phyloP scores from a whole-genome alignment of 2,888 invertebrate genomes.

The Gastrophysa polygoni region DNA sequence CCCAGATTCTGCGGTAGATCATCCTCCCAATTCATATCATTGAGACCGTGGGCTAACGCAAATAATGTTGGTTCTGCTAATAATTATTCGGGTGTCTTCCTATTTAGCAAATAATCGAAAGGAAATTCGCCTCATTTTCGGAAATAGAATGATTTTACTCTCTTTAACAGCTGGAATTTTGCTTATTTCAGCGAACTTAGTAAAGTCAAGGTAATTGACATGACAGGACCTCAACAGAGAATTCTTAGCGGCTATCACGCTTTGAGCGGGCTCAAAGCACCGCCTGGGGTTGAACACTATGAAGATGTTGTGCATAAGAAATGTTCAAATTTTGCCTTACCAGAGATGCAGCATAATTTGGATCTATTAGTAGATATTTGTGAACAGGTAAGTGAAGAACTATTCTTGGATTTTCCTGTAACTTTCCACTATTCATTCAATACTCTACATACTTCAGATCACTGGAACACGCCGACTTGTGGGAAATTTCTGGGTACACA shows the following conservation, averaged over 20 bases:
- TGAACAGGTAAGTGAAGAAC: slow-evolving; percentile 70
- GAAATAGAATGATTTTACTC: background rate
- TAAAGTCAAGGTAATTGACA: slow-evolving; percentile 97
- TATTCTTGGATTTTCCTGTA: background rate
- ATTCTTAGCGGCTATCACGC: slow-evolving; percentile 94
- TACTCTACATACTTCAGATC: too few species aligned
- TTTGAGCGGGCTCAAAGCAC: slow-evolving; percentile 69
- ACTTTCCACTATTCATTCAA: too few species aligned
- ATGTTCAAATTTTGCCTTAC: slow-evolving; percentile 75
- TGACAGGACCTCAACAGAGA: slow-evolving; percentile 95
- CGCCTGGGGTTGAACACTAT: slow-evolving; percentile 65
- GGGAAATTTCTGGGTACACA: too few species aligned
- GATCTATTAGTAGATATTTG: slow-evolving; percentile 90
- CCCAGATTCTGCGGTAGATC: too few species aligned
- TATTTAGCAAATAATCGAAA: too few species aligned
- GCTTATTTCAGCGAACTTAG: slow-evolving; percentile 66
- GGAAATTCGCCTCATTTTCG: too few species aligned
- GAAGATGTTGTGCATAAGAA: slow-evolving; percentile 69
- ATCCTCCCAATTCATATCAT: too few species aligned
- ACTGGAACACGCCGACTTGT: too few species aligned
- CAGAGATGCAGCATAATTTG: slow-evolving; percentile 92
- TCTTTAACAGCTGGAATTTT: background rate
- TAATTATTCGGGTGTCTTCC: too few species aligned
- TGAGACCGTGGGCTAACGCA: too few species aligned
- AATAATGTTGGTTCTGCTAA: too few species aligned